Conservation (phyloP, 2,113 vertebrate species). For the Cichladusa arquata region DNA sequence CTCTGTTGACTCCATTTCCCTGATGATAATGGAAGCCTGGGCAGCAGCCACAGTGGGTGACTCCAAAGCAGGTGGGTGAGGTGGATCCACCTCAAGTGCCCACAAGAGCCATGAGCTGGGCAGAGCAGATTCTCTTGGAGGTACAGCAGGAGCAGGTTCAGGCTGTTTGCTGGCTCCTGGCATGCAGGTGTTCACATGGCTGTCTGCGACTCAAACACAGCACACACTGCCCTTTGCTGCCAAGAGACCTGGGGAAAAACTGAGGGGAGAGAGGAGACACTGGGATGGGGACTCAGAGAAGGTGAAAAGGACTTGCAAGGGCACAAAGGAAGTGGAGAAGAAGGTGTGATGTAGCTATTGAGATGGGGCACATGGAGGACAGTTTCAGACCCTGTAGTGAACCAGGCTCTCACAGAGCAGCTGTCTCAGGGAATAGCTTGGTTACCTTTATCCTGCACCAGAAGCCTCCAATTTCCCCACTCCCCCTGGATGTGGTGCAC, state of each 20-base stretch:
- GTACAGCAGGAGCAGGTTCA: rapidly evolving
- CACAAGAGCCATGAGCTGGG: neutral
- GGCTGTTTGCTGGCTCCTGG: neutral
- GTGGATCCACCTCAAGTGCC: neutral
- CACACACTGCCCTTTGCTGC: neutral
- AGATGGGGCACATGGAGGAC: neutral
- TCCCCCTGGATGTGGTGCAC: neutral
- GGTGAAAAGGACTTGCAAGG: neutral
- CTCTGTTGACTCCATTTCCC: neutral
- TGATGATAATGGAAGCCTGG: neutral
- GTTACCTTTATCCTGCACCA: neutral
- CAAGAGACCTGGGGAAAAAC: neutral
- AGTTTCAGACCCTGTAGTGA: neutral
- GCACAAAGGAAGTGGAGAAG: neutral
- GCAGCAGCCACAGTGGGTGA: neutral
- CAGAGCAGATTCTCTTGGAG: rapidly evolving
- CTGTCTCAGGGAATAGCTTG: neutral
- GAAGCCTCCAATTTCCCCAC: neutral
- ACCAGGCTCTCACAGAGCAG: neutral
- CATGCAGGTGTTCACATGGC: rapidly evolving
- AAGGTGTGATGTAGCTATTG: neutral
- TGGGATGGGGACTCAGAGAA: neutral
- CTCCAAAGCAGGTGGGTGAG: neutral
- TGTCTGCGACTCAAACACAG: rapidly evolving
- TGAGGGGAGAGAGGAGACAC: neutral